Evolutionary conservation across 2,113 vertebrate genomes (phyloP).

Genomic region (Speoplatyrhinus poulsoni): DNA sequence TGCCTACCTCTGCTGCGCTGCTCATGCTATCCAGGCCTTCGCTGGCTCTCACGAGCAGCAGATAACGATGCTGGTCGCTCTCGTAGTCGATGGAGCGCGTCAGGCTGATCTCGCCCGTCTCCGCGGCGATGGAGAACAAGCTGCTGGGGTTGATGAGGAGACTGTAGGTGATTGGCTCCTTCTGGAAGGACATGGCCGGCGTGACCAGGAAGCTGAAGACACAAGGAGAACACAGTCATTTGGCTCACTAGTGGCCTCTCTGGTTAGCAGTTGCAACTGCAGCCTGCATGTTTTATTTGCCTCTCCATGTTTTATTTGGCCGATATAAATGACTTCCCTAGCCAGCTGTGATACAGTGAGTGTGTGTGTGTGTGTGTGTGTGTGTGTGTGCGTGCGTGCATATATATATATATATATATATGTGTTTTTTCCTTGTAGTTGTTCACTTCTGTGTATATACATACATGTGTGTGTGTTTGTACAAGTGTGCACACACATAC

Average conservation of each 20-base stretch:
- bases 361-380: conserved; percentile 1
- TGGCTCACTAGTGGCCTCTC: too few relatives aligned
- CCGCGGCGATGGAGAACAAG: conserved; percentile 80
- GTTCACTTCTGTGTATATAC: too few relatives aligned
- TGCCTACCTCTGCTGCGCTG: conserved; percentile 82
- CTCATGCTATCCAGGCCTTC: conserved; percentile 79
- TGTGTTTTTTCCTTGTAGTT: not conserved
- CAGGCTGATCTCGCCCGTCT: conserved; percentile 81
- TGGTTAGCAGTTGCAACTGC: too few relatives aligned
- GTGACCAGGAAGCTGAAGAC: conserved; percentile 81
- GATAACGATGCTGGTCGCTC: conserved; percentile 81
- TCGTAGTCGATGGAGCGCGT: conserved; percentile 84
- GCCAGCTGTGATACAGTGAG: not conserved
- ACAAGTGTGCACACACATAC: not conserved
- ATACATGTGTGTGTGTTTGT: too few relatives aligned
- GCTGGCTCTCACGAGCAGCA: conserved; percentile 80
- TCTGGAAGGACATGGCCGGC: conserved; percentile 84
- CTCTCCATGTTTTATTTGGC: too few relatives aligned
- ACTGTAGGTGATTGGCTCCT: conserved; percentile 83
- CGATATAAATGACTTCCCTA: too few relatives aligned
- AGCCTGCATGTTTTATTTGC: too few relatives aligned
- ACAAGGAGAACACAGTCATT: conserved; percentile 3
- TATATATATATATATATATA: not conserved
- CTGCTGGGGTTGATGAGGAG: conserved; percentile 85
- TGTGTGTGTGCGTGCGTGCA: conserved; percentile 8